phyloP scores from a whole-genome alignment of 2,888 invertebrate species.

The Drosophila greeni region DNA sequence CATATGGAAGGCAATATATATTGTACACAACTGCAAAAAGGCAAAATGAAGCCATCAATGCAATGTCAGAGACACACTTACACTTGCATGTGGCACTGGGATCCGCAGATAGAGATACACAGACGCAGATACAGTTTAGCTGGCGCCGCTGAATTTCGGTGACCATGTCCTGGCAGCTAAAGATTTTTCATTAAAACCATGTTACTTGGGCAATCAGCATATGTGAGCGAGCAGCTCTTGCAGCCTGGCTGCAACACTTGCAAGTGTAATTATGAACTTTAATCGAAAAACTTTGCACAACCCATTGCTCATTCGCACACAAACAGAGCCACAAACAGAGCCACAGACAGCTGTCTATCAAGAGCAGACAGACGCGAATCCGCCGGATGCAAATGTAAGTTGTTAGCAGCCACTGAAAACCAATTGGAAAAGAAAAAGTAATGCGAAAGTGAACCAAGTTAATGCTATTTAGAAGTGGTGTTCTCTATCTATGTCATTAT shows the following conservation, averaged over 20 bases:
- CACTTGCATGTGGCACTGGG: slow-evolving; percentile 2
- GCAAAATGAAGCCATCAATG: slow-evolving; percentile 33
- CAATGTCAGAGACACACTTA: slow-evolving; percentile 34
- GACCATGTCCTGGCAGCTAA: slow-evolving; percentile 27
- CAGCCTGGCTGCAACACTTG: slow-evolving; percentile 42
- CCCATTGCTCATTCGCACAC: slow-evolving; percentile 63
- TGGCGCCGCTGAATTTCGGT: slow-evolving; percentile 34
- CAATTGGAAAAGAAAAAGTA: background rate
- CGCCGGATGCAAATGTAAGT: slow-evolving; percentile 22
- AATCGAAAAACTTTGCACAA: slow-evolving; percentile 71
- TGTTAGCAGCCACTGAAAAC: slow-evolving; percentile 2
- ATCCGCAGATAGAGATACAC: slow-evolving; percentile 12
- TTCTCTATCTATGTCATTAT: background rate
- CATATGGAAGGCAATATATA: background rate
- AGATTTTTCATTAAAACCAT: slow-evolving; percentile 75
- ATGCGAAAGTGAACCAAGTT: slow-evolving; percentile 2
- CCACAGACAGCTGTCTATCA: slow-evolving; percentile 54
- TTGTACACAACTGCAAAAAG: slow-evolving; percentile 23
- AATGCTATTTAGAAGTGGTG: background rate
- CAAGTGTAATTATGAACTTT: slow-evolving; percentile 72
- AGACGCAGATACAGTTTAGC: slow-evolving; percentile 17
- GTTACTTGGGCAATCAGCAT: slow-evolving; percentile 69
- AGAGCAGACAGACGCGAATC: slow-evolving; percentile 9
- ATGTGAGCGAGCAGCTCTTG: slow-evolving; percentile 25
- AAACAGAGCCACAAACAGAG: slow-evolving; percentile 14